Evolutionary conservation across 1,140 invertebrate species (phyloP), one percentile per base, ranked within the genome.

Genomic region (Micrasema longulum): DNA sequence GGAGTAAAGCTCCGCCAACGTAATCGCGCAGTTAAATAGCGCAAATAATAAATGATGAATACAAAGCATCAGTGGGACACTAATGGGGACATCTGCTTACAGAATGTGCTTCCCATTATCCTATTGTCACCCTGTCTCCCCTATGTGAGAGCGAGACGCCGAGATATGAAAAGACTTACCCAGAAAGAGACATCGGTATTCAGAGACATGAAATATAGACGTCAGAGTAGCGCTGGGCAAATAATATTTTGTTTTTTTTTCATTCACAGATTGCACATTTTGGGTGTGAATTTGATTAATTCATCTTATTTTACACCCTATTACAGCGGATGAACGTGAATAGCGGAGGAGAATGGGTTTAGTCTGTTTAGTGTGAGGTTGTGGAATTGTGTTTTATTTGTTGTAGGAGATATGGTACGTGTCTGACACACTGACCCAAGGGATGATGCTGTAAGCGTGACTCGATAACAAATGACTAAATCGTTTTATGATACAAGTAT

Each of bases 51-150:
- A 69, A 69, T 41, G 68, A 63, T 69, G 68, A 62, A 69, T 69
- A 69, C 68, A 69, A 69, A 69, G 55, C 68, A 55, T 6, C 68
- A 69, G 68, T 69, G 68, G 55, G 55, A 69, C 68, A 69, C 31
- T 69, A 69, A 69, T 69, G 68, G 68, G 68, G 43, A 69, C 68
- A 69, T 69, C 68, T 69, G 68, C 68, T 69, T 69, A 69, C 55
- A 62, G 68, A 69, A 69, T 69, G 53, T 60, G 67, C n/a, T 45
- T 35, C 67, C 66, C 55, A 69, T 69, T 69, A 69, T 69, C 68
- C 68, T 26, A 69, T 69, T 69, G 68, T 69, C 68, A 63, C 68
- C 68, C 11, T n/a, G 41, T 62, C 53, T 62, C 68, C 68, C 68
- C 68, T 62, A 63, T 48, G 26, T n/a, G n/a, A 12, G 55, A 62